phyloP scores from a whole-genome alignment of 2,113 vertebrate genomes.

The Dicaeum eximium region DNA sequence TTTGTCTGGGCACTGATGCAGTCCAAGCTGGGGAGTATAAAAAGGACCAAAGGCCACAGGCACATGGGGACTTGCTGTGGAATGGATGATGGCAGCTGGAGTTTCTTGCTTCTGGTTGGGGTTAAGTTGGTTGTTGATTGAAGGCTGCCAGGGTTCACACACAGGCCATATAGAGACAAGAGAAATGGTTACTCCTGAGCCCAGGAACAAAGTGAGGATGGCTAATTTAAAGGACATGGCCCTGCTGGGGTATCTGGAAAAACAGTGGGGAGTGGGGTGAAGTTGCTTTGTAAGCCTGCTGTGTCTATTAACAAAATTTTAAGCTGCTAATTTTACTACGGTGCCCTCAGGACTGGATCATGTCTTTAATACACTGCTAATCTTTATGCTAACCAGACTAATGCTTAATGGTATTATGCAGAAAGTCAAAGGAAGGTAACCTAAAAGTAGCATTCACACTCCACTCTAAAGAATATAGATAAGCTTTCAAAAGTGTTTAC shows the following conservation, averaged over 20 bases:
- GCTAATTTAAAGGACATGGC: neutral
- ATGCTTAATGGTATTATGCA: neutral
- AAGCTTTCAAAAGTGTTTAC: neutral
- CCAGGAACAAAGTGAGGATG: neutral
- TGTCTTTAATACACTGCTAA: neutral
- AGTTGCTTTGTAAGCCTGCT: neutral
- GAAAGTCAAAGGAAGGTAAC: neutral
- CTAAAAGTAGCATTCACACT: neutral
- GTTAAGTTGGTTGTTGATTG: neutral
- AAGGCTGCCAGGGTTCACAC: neutral
- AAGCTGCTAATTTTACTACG: slow-evolving; percentile 3
- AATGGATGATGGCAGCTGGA: neutral
- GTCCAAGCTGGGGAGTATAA: neutral
- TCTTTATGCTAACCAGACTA: neutral
- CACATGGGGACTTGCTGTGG: fast-evolving
- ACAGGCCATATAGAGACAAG: neutral
- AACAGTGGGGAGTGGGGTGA: neutral
- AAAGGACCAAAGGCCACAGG: neutral
- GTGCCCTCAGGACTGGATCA: neutral
- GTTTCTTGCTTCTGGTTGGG: neutral
- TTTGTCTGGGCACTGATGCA: neutral
- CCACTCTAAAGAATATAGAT: neutral
- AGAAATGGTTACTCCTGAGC: neutral
- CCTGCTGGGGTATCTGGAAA: neutral
- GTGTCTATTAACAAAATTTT: neutral